Evolutionary conservation across 2,113 vertebrate genomes (phyloP), one percentile per base, ranked within the genome.

Genomic region (Lethenteron reissneri): DNA sequence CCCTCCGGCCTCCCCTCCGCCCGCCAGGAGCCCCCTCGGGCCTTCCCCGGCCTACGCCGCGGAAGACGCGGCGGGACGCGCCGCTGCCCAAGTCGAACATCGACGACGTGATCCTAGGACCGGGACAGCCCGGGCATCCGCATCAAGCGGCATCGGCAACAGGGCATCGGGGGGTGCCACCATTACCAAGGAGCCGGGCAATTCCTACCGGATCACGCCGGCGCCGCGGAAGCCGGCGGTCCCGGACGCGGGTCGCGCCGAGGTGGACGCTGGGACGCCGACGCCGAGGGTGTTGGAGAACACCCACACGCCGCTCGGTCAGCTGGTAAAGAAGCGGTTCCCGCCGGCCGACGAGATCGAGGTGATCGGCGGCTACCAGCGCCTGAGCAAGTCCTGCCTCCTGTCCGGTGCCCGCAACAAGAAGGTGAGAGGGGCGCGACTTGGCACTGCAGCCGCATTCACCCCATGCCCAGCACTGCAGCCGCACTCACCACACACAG

Each of bases 351-450:
- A 94, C 73, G 85, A 94, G 78, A 94, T 94, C 56, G 77, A 83
- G 80, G 89, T 94, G 74, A 86, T 92, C 9, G 89, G 89, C 19
- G 89, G 88, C 70, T 92, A 92, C 79, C 83, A 83, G 77, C 83
- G 79, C 19, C 81, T 89, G 68, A 80, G 84, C 64, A 85, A 78
- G 74, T 92, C 88, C 41, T 92, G 89, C 76, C 80, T 94, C 71
- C 79, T 79, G 69, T 90, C 86, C 78, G 82, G 77, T 15, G 82
- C 77, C 79, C 80, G 75, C 2, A 81, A 79, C 9, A 92, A 88
- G 80, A 83, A 79, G 81, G 89, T 92, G 82, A 81, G 83, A 17
- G n/a, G 59, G 12, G 62, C 11, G 5, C 41, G 70, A n/a, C 19
- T 12, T 41, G 11, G 41, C 41, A 41, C 41, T 41, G 41, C 41